Base-by-base conservation (phyloP, 2,888 invertebrate species). In the Heterodera filipjevi region DNA sequence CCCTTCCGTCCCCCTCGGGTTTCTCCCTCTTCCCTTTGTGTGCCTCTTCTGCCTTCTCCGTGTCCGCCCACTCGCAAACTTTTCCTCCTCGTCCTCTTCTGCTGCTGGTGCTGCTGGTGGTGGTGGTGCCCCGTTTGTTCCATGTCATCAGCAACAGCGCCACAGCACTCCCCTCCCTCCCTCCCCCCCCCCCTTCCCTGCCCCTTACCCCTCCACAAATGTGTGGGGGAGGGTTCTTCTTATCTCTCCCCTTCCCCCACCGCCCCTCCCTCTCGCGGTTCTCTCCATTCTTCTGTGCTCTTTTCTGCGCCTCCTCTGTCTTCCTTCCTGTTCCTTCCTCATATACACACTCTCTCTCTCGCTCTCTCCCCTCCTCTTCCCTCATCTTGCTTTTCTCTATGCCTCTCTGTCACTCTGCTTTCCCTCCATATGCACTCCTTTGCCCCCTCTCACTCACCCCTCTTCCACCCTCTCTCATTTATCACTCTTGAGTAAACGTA, bases 121-220 rank as follows among this genome's bases (percentile, higher is more conserved):
- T n/a, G n/a, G n/a, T n/a, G n/a, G n/a, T n/a, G n/a, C n/a, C n/a
- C n/a, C n/a, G n/a, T n/a, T n/a, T n/a, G 39, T 39, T 39, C 39
- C 39, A 39, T 39, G 39, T 39, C 39, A 39, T 6, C 39, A 39
- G 12, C 39, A 39, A 12, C 39, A 39, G 39, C n/a, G n/a, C n/a
- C n/a, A n/a, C n/a, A n/a, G n/a, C n/a, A n/a, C n/a, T n/a, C n/a
- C 39, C 32, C 68, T 68, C 39, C 19, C 14, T 19, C 39, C 68
- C 16, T 68, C 3, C 71, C 46, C 39, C 70, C 70, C 39, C 19
- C 70, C 70, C 16, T n/a, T 3, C 70, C 39, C 68, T 19, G 16
- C 76, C 30, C 39, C 32, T 27, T 19, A 19, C 76, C 76, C 39
- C 49, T 66, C 49, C 39, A 27, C 73, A 27, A 74, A 30, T n/a